These are phyloP conservation scores for Melanerpes formicivorus DNA, from an alignment of 2,113 vertebrate genomes.

Conservation along the genomic window DNA sequence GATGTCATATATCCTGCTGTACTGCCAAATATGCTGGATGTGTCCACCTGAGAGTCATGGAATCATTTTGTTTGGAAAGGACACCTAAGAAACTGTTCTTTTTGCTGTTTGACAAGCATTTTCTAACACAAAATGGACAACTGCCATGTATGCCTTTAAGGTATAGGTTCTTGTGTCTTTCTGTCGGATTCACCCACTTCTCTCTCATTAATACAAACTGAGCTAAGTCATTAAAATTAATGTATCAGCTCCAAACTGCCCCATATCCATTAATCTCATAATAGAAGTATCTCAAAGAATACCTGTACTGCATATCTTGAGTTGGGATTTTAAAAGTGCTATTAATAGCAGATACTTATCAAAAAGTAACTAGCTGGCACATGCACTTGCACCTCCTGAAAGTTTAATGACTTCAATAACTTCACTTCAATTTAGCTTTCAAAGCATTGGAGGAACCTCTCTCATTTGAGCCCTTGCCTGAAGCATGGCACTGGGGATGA, in stretches of 20 bases:
- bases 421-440: slow-evolving; percentile 32
- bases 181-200: background rate
- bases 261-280: slow-evolving; percentile 53
- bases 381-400: slow-evolving; percentile 9
- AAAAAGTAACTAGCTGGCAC: slow-evolving; percentile 36
- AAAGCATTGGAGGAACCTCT: background rate
- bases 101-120: background rate
- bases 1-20: too few relatives aligned
- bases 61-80: too few relatives aligned
- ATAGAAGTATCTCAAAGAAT: slow-evolving; percentile 20
- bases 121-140: background rate
- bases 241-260: slow-evolving; percentile 42
- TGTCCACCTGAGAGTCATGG: background rate
- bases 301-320: background rate
- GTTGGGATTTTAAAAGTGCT: background rate
- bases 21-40: background rate
- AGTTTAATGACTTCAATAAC: slow-evolving; percentile 46
- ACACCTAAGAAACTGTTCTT: background rate
- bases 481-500: background rate
- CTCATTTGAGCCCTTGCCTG: background rate
- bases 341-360: slow-evolving; percentile 40
- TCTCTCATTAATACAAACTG: slow-evolving; percentile 55
- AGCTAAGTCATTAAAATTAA: slow-evolving; percentile 57
- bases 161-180: background rate
- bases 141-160: background rate